Base-by-base conservation (phyloP, 2,888 invertebrate genomes). In the Nymphalis c-album region DNA sequence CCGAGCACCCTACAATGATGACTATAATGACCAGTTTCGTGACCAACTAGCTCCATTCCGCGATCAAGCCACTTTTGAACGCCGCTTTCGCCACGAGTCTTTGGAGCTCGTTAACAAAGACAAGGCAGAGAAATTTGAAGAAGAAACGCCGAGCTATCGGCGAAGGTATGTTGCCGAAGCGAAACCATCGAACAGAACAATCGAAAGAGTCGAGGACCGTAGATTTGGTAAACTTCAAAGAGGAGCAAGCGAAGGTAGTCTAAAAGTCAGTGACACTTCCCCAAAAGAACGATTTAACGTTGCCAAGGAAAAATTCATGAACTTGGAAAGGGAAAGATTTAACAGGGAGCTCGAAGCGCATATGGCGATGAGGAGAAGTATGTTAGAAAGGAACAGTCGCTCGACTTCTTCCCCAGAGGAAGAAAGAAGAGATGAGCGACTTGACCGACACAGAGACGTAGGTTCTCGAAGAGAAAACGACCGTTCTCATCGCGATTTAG, bases 281-380 rank as follows among this genome's bases (percentile, higher is more conserved):
- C 96, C 96, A 0, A 94, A 95, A 75, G 96, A 97, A 78, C 93
- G 96, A 68, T 97, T 97, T 87, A 95, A 96, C 77, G 97, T 97
- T 77, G 97, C 97, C 58, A 97, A 97, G 85, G 96, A 97, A 79
- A 97, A 97, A 86, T 97, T 97, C 82, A 93, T 95, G 84, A 94
- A 96, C 72, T 93, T 97, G 85, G 97, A 97, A 81, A 93, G 95
- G 70, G 95, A 96, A 76, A 90, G 94, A 67, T 92, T 94, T 72
- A 94, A 93, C 73, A 91, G 93, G 74, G 93, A 94, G 77, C 80
- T 93, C 57, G 91, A 93, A 72, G 90, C 91, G 75, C 92, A 93
- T 71, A 93, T 92, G 87, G 92, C 91, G 57, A 88, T 92, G 71
- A 80, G 93, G 69, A 84, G 93, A 74, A 93, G 93, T 78, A 90